Percentiles rank a stretch among this genome's conserved stretches.
Conservation (phyloP, 2,797 vertebrate species). For the Anomalospiza imberbis region DNA sequence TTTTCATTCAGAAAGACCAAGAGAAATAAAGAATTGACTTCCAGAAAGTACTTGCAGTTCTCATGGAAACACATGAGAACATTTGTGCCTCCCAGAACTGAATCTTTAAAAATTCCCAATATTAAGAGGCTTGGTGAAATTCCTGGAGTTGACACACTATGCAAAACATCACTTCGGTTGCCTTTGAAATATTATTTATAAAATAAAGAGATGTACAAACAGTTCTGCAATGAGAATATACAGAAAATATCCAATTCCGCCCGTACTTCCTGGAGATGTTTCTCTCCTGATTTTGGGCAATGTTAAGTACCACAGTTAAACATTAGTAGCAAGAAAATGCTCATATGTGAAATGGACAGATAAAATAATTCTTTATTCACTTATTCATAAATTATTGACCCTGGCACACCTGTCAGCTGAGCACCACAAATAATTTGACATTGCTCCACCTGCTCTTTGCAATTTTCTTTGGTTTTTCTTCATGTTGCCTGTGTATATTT, state of each 20-base stretch:
- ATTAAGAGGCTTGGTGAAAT: neutral
- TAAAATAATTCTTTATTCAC: neutral
- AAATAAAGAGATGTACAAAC: neutral
- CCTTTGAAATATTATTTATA: neutral
- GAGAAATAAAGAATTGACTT: constrained; percentile 3
- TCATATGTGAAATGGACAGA: neutral
- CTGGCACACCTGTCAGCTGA: neutral
- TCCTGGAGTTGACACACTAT: neutral
- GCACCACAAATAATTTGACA: neutral
- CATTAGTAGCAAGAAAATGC: neutral
- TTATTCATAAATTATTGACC: neutral
- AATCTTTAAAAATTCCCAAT: neutral
- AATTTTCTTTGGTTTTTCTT: neutral
- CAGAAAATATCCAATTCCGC: neutral
- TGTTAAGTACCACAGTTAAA: neutral
- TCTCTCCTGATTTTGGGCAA: neutral
- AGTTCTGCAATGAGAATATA: neutral
- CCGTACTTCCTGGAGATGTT: neutral
- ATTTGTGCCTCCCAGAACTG: neutral
- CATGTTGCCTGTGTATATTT: neutral
- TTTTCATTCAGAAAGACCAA: constrained; percentile 12
- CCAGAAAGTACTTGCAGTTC: neutral
- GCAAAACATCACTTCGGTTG: neutral
- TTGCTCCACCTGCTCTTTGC: neutral
- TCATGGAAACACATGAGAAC: constrained; percentile 50